Evolutionary conservation across 2,888 invertebrate species (phyloP).

Genomic region (Monochamus alternatus): DNA sequence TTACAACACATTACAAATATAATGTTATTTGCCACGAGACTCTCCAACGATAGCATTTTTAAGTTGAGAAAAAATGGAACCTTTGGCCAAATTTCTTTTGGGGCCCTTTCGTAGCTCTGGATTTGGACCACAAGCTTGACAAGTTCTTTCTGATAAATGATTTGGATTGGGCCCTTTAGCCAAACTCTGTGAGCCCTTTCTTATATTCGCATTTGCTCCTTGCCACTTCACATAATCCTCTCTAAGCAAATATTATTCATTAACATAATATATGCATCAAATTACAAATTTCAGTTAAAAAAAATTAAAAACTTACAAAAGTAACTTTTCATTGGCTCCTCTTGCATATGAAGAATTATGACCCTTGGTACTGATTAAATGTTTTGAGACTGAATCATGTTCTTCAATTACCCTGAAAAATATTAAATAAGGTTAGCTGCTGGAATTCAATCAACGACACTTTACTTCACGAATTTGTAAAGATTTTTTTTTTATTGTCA

Average conservation of each 20-base stretch:
- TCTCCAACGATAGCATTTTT: conserved; percentile 71
- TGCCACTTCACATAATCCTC: conserved; percentile 89
- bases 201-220: conserved; percentile 81
- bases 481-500: background rate
- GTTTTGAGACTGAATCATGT: conserved; percentile 72
- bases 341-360: conserved; percentile 82
- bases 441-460: background rate
- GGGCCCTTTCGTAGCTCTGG: conserved; percentile 81
- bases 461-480: background rate
- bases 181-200: conserved; percentile 71
- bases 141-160: conserved; percentile 64
- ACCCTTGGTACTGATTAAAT: conserved; percentile 76
- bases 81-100: conserved; percentile 81
- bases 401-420: conserved; percentile 61
- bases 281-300: background rate
- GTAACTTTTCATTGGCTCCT: conserved; percentile 84
- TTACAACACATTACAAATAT: conserved; percentile 61
- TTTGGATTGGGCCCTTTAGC: conserved; percentile 74
- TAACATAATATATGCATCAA: background rate
- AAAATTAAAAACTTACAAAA: conserved; percentile 78
- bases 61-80: conserved; percentile 84
- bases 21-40: conserved; percentile 72
- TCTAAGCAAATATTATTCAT: conserved; percentile 68
- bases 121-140: conserved; percentile 79
- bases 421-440: background rate